These are phyloP conservation scores for Neolamprologus hecqui DNA, from an alignment of 2,113 vertebrate species.

Conservation along the genomic window DNA sequence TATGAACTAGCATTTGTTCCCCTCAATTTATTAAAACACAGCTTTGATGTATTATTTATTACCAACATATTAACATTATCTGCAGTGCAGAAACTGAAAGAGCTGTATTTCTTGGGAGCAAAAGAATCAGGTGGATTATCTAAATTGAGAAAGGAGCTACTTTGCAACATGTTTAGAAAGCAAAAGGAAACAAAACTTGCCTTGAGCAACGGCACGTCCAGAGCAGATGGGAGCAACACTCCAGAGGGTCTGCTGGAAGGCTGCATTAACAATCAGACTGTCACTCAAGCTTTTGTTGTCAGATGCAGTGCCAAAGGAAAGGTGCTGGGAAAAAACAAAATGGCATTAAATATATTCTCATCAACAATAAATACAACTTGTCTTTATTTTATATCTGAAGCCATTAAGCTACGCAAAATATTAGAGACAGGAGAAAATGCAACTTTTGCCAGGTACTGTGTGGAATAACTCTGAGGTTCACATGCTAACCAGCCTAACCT, in stretches of 20 bases:
- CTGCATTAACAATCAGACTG: constrained; percentile 82
- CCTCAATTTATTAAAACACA: not conserved
- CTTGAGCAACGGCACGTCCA: constrained; percentile 83
- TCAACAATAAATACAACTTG: constrained; percentile 3
- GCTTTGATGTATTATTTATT: not conserved
- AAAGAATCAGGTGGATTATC: not conserved
- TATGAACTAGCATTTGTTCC: not conserved
- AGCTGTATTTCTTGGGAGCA: not conserved
- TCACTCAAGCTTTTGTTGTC: constrained; percentile 49
- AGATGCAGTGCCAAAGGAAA: constrained; percentile 74
- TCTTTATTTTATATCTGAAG: not conserved
- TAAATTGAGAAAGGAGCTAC: not conserved
- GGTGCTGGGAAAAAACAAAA: constrained; percentile 70
- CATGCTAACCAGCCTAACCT: not conserved
- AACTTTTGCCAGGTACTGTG: not conserved
- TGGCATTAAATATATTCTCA: not conserved
- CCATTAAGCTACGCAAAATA: not conserved
- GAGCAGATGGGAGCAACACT: constrained; percentile 91
- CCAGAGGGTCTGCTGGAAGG: constrained; percentile 94
- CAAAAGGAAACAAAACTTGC: constrained; percentile 54
- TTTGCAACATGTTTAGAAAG: not conserved
- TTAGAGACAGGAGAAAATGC: not conserved
- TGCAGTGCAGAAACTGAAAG: not conserved
- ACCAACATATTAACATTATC: not conserved
- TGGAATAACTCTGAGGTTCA: not conserved